Base-by-base conservation (phyloP, 1,140 invertebrate species). In the Drosophila willistoni region DNA sequence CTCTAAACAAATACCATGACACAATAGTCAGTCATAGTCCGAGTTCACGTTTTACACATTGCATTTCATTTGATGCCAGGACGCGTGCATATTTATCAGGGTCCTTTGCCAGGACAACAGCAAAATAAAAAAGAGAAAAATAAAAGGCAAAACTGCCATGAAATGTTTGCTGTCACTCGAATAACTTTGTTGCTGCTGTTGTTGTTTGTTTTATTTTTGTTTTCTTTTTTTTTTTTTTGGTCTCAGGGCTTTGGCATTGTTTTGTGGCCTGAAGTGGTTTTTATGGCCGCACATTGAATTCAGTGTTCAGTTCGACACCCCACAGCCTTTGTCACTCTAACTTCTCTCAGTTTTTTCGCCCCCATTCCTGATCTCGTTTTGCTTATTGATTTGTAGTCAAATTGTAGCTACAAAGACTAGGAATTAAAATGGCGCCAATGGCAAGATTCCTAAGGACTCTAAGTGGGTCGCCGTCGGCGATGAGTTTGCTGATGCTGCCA, bases 371-470 rank as follows among this genome's bases (percentile, higher is more conserved):
- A 22, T 51, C 17, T 22, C 44, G 17, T 51, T 29, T 51, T 51
- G 54, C 42, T 74, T 72, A 86, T 85, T 85, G 81, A 85, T 85
- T 81, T 81, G 82, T 72, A 84, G 81, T 78, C 82, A 86, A 81
- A 85, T 86, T 75, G 74, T 70, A 64, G 59, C 82, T 74, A 79
- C 55, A 56, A 60, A 42, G 39, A 56, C 42, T 13, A 22, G 44
- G 39, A 44, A 66, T 41, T 56, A 61, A 73, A 64, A 66, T 39
- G 73, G 65, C 72, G 73, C 73, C 73, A 64, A 74, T 60, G 39
- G 56, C 57, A 74, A 73, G 65, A 41, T 68, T 47, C 57, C 59
- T 34, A 42, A 33, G 12, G 25, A 12, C 39, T 29, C 60, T 68
- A 75, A 76, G 65, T 76, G 69, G 73, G 73, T 76, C 6, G n/a